A percentile compares a stretch with the other conserved stretches of the same genome.
These are phyloP conservation scores for Centropus bengalensis DNA, from an alignment of 2,113 vertebrate genomes.

Conservation along the genomic window DNA sequence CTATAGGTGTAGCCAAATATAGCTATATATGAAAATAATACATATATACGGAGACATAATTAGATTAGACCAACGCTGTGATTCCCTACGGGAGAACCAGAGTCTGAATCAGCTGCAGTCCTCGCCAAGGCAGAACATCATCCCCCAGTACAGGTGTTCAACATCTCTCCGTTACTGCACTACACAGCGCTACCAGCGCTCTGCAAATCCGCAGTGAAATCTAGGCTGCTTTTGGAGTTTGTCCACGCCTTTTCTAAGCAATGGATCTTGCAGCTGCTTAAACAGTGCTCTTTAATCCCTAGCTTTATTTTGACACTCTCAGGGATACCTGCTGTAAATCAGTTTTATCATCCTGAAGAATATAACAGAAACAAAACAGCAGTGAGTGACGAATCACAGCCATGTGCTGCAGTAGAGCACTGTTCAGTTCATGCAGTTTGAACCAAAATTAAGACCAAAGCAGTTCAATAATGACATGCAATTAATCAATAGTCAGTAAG, in stretches of 20 bases:
- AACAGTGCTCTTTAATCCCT: conserved; percentile 29
- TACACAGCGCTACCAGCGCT: rapidly evolving
- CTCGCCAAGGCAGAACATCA: conserved; percentile 6
- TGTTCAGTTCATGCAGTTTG: not conserved
- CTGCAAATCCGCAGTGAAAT: not conserved
- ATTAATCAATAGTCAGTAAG: not conserved
- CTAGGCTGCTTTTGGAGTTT: conserved; percentile 29
- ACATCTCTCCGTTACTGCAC: not conserved
- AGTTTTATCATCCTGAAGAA: conserved; percentile 5
- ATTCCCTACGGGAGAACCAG: conserved; percentile 12
- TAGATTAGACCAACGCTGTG: conserved; percentile 18
- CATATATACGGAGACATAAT: not conserved
- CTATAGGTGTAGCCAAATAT: not conserved
- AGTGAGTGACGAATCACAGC: not conserved
- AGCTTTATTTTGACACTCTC: conserved; percentile 29
- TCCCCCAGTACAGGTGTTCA: conserved; percentile 1
- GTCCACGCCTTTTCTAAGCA: conserved; percentile 29
- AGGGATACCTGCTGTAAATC: not conserved
- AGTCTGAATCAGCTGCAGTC: not conserved
- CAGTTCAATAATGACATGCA: not conserved
- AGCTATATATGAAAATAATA: conserved; percentile 16
- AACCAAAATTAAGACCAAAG: not conserved
- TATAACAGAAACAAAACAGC: conserved; percentile 5
- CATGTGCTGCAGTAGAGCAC: not conserved
- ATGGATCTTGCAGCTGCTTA: conserved; percentile 6